Base-by-base conservation (phyloP, 2,797 vertebrate species). In the Artibeus lituratus region DNA sequence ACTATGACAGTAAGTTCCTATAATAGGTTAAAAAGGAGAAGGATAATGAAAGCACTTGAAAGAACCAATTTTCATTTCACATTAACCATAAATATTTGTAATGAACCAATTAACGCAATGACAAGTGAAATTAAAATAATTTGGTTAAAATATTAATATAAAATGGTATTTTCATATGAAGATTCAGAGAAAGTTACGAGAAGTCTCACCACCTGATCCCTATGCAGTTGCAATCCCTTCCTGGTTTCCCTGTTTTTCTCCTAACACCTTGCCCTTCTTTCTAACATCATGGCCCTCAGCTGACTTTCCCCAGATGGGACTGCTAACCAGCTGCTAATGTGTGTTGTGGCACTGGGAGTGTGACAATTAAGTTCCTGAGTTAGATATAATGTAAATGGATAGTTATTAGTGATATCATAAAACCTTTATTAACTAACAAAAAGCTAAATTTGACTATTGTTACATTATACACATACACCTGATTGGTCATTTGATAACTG, bases 51-150 rank as follows among this genome's bases (percentile, higher is more conserved):
- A 95, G 53, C 62, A n/a, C 15, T 65, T 69, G 24, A 51, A 96
- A 95, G 55, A 62, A 65, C 3, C 18, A 89, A 35, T 83, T 94
- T 88, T 69, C 65, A 82, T 82, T 18, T 95, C 76, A 51, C 2
- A 91, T 42, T 24, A 89, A 87, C 18, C 35, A 62, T n/a, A 94
- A 93, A 96, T 10, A 86, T 73, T 35, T 95, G 62, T n/a, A 96
- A 96, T n/a, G 15, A 94, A 94, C 15, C 24, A 91, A 87, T 32
- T 76, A 91, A 87, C 42, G 65, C 32, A 90, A 77, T 44, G 55
- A 85, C 29, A 69, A 44, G 67, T n/a, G 16, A 55, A 91, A 91
- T 57, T 26, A 26, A 19, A 89, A 65, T 59, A 90, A 85, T 82
- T 47, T 95, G 29, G 39, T 73, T 91, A 94, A 84, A 92, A 70